Evolutionary conservation across 2,888 invertebrate species (phyloP).

Genomic region (Blastobasis adustella): DNA sequence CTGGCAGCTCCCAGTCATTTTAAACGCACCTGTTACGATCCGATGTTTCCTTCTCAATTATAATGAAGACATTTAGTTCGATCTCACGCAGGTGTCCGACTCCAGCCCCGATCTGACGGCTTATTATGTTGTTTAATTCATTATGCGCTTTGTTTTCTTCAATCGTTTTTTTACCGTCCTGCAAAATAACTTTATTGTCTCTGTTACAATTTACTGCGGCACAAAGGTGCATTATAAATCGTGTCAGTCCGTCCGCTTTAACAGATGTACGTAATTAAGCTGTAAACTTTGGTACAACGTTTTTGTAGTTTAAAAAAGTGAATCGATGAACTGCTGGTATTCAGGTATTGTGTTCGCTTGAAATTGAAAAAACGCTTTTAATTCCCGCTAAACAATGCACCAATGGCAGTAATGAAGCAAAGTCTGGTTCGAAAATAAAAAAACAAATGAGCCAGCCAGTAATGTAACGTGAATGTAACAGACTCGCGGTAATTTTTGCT

Average conservation of each 20-base stretch:
- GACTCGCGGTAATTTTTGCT: constrained; percentile 21
- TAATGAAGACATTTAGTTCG: constrained; percentile 68
- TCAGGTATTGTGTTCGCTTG: constrained; percentile 25
- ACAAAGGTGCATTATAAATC: constrained; percentile 65
- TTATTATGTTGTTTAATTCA: constrained; percentile 69
- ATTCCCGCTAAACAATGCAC: constrained; percentile 44
- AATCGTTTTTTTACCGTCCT: constrained; percentile 42
- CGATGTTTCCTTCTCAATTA: constrained; percentile 41
- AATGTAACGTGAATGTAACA: constrained; percentile 17
- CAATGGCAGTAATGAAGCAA: constrained; percentile 29
- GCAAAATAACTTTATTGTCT: constrained; percentile 60
- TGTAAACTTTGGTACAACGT: constrained; percentile 55
- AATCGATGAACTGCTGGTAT: constrained; percentile 30
- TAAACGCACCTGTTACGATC: constrained; percentile 54
- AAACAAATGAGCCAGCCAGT: constrained; percentile 20
- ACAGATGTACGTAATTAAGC: constrained; percentile 71
- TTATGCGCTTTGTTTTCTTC: constrained; percentile 71
- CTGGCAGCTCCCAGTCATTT: constrained; percentile 41
- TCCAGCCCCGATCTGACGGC: constrained; percentile 39
- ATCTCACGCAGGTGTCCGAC: constrained; percentile 57
- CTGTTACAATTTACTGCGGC: constrained; percentile 53
- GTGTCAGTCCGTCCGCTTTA: constrained; percentile 47
- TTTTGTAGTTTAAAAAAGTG: constrained; percentile 45
- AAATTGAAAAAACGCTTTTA: constrained; percentile 28
- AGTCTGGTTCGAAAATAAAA: constrained; percentile 20